Conservation (phyloP, 2,888 invertebrate genomes). For the Heliconius sara region DNA sequence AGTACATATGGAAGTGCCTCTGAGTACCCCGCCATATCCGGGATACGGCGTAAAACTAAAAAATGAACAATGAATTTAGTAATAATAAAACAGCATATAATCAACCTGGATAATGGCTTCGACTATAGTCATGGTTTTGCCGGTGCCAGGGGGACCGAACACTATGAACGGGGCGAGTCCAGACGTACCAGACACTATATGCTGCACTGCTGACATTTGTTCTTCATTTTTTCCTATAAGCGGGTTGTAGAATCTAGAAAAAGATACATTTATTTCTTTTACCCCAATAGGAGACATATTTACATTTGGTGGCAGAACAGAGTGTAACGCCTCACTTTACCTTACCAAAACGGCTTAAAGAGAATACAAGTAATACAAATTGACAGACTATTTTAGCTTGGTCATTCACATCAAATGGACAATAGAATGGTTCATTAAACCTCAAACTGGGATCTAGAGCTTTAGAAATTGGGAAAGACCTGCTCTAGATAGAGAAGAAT, state of each 20-base stretch:
- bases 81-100: background rate
- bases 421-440: too few relatives aligned
- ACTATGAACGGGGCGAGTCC: conserved; percentile 89
- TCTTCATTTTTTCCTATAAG: conserved; percentile 58
- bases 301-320: too few relatives aligned
- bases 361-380: too few relatives aligned
- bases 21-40: background rate
- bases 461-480: too few relatives aligned
- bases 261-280: background rate
- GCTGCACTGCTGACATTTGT: conserved; percentile 79
- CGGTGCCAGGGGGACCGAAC: conserved; percentile 93
- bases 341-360: too few relatives aligned
- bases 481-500: too few relatives aligned
- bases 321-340: too few relatives aligned
- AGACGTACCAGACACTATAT: conserved; percentile 82
- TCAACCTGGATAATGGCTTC: conserved; percentile 69
- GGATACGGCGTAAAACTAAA: background rate
- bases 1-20: background rate
- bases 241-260: conserved; percentile 62
- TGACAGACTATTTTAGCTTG: too few relatives aligned
- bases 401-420: too few relatives aligned
- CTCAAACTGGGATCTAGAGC: too few relatives aligned
- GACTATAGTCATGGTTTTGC: conserved; percentile 85
- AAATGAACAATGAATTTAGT: background rate
- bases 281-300: too few relatives aligned